Evolutionary conservation across 2,797 vertebrate species (phyloP).

Genomic region (Acipenser ruthenus): DNA sequence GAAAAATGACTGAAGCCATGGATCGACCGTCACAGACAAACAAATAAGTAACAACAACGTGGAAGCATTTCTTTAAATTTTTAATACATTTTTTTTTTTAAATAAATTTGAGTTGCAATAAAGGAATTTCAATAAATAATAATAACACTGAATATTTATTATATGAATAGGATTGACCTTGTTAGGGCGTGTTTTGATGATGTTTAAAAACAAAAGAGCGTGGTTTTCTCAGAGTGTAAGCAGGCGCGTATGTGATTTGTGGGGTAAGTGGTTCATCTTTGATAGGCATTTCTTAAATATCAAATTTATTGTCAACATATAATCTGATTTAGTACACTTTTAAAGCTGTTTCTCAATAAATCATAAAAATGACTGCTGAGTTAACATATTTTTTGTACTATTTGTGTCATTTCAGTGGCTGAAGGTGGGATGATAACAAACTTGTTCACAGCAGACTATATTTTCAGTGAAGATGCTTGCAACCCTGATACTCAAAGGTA

Average conservation of each 20-base stretch:
- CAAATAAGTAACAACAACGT: neutral
- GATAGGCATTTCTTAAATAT: too few species aligned
- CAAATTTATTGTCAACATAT: neutral
- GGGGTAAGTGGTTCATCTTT: constrained; percentile 65
- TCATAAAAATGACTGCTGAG: neutral
- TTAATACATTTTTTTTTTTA: neutral
- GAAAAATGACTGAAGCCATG: neutral
- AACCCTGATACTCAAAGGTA: constrained; percentile 79
- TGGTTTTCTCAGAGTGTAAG: constrained; percentile 84
- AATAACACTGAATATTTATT: neutral
- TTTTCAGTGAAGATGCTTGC: constrained; percentile 79
- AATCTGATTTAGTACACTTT: neutral
- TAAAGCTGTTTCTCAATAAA: neutral
- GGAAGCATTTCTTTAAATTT: neutral
- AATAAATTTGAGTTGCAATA: neutral
- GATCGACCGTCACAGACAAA: neutral
- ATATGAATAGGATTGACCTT: too few species aligned
- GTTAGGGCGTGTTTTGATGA: constrained; percentile 25
- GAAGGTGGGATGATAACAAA: constrained; percentile 56
- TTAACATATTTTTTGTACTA: neutral
- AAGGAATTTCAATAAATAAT: neutral
- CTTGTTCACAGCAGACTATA: constrained; percentile 60
- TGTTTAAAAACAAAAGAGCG: constrained; percentile 68
- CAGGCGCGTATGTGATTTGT: constrained; percentile 42
- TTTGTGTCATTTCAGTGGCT: constrained; percentile 44